phyloP scores from a whole-genome alignment of 2,113 vertebrate species.

The Apteryx mantelli region DNA sequence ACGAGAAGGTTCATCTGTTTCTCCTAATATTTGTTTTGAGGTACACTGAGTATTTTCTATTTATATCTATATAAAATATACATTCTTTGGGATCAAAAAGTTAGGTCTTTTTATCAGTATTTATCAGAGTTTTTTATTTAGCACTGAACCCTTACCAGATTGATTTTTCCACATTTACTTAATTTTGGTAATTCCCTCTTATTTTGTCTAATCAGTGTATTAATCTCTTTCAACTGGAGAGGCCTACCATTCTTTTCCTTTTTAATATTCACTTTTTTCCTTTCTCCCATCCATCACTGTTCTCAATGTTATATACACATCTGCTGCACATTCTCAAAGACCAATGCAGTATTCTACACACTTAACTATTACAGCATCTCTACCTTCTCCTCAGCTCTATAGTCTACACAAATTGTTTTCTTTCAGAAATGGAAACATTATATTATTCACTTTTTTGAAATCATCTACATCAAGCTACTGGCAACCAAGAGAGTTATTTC shows the following conservation, averaged over 20 bases:
- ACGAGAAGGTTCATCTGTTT: background rate
- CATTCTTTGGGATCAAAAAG: background rate
- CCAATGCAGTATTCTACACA: background rate
- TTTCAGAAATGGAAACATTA: background rate
- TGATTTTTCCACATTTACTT: background rate
- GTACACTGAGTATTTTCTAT: background rate
- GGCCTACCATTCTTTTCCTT: background rate
- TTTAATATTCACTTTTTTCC: background rate
- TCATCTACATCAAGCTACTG: background rate
- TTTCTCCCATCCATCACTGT: background rate
- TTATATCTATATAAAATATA: background rate
- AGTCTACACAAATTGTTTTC: background rate
- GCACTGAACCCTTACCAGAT: background rate
- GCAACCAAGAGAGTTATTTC: background rate
- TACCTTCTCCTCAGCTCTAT: background rate
- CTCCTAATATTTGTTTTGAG: background rate
- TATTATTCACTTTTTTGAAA: background rate
- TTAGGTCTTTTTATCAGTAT: background rate
- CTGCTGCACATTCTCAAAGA: background rate
- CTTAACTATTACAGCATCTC: background rate
- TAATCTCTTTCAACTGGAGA: background rate
- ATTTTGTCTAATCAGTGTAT: background rate
- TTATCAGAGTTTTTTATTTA: background rate
- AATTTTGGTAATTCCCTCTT: background rate
- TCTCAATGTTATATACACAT: background rate